A percentile compares a stretch with the other conserved stretches of the same genome.
Evolutionary conservation across 2,797 vertebrate species (phyloP).

Genomic region (Ctenosaura bakeri): DNA sequence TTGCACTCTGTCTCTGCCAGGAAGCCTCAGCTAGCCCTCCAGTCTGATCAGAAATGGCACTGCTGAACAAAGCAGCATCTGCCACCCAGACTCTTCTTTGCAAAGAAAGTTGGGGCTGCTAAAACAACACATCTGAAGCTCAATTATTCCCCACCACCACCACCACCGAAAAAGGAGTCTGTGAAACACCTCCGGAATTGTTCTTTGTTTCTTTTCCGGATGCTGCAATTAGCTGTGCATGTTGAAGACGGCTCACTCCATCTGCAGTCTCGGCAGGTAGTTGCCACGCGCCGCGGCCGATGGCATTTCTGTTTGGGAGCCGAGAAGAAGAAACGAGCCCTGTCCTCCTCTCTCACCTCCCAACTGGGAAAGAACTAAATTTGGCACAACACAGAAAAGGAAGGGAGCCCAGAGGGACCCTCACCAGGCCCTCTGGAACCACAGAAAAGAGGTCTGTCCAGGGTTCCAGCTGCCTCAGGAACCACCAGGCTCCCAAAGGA

Average conservation of each 20-base stretch:
- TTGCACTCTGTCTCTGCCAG: background rate
- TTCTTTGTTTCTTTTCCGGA: rapidly evolving
- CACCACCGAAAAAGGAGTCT: background rate
- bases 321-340: rapidly evolving
- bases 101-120: background rate
- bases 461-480: background rate
- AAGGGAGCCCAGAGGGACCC: background rate
- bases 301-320: rapidly evolving
- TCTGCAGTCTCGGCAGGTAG: background rate
- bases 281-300: background rate
- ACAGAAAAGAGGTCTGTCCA: background rate
- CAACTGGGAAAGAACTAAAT: too few relatives aligned
- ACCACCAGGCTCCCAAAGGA: background rate
- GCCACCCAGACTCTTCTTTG: rapidly evolving
- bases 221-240: background rate
- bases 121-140: background rate
- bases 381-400: background rate
- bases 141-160: rapidly evolving
- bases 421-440: background rate
- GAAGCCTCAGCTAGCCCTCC: rapidly evolving
- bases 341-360: background rate
- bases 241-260: rapidly evolving
- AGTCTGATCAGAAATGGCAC: rapidly evolving
- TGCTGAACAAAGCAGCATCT: background rate
- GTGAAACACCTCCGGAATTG: background rate